Conservation (phyloP, 2,113 vertebrate species). For the Dipodomys merriami region DNA sequence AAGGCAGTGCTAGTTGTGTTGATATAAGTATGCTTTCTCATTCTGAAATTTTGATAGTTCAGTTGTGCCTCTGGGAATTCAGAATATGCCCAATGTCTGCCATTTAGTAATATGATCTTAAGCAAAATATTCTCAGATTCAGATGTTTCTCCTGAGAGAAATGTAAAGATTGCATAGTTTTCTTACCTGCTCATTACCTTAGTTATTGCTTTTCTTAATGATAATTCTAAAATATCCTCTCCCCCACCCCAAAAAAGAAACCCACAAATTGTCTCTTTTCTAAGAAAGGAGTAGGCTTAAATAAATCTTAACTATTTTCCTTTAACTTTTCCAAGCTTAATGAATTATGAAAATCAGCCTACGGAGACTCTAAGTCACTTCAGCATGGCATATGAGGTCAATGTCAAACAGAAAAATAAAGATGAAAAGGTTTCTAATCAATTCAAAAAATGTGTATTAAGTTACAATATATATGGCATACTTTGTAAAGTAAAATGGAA, state of each 20-base stretch:
- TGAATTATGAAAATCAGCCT: constrained; percentile 8
- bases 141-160: constrained; percentile 53
- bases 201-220: constrained; percentile 56
- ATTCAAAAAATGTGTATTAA: neutral
- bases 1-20: constrained; percentile 38
- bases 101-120: constrained; percentile 23
- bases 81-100: neutral
- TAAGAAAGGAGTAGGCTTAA: neutral
- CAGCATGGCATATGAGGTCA: neutral
- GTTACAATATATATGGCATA: neutral
- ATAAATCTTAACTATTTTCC: constrained; percentile 25
- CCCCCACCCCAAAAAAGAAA: too few species aligned
- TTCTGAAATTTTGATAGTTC: constrained; percentile 27
- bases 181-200: constrained; percentile 24
- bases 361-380: neutral
- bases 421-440: neutral
- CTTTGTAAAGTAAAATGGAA: neutral
- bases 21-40: neutral
- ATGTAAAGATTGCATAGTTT: constrained; percentile 56
- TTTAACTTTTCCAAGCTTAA: constrained; percentile 7
- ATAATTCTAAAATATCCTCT: constrained; percentile 36
- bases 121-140: neutral
- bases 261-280: neutral
- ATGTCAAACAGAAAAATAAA: neutral
- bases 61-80: neutral